Conservation (phyloP, 2,113 vertebrate species). For the Esox niger region DNA sequence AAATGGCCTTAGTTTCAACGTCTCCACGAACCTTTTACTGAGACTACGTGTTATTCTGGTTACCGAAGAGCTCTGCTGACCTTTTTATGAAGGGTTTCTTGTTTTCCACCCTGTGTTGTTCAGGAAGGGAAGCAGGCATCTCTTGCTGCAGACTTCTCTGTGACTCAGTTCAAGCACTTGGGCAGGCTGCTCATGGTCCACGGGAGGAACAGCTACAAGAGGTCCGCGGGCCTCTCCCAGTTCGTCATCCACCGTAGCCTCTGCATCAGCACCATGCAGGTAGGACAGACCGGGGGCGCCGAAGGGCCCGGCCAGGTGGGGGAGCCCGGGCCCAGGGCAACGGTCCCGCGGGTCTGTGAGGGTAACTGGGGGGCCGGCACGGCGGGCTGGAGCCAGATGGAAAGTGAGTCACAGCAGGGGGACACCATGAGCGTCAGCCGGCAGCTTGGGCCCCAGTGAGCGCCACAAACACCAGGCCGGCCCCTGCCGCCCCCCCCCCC, state of each 20-base stretch:
- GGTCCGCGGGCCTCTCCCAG: slow-evolving; percentile 94
- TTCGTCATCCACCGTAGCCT: slow-evolving; percentile 98
- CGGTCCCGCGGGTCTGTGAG: slow-evolving; percentile 1
- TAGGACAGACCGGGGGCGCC: slow-evolving; percentile 42
- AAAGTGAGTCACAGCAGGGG: slow-evolving; percentile 50
- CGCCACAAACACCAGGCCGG: slow-evolving; percentile 34
- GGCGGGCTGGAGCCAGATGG: slow-evolving; percentile 31
- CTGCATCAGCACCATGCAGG: slow-evolving; percentile 99
- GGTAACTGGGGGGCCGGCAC: slow-evolving; percentile 13
- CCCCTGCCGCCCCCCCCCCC: slow-evolving; percentile 28
- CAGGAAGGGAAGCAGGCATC: slow-evolving; percentile 98
- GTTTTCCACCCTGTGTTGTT: slow-evolving; percentile 29
- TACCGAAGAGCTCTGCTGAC: neutral
- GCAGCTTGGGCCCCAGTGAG: slow-evolving; percentile 12
- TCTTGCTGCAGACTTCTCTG: slow-evolving; percentile 92
- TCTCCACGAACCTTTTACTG: neutral
- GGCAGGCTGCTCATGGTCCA: slow-evolving; percentile 95
- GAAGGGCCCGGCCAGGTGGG: slow-evolving; percentile 29
- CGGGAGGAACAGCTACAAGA: slow-evolving; percentile 97
- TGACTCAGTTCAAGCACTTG: slow-evolving; percentile 96
- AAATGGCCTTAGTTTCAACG: neutral
- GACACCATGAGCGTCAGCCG: slow-evolving; percentile 14
- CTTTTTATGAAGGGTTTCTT: slow-evolving; percentile 17
- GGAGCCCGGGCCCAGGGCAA: neutral
- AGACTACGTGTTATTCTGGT: slow-evolving; percentile 11